Evolutionary conservation across 1,140 invertebrate species (phyloP).

Genomic region (Temnothorax longispinosus): DNA sequence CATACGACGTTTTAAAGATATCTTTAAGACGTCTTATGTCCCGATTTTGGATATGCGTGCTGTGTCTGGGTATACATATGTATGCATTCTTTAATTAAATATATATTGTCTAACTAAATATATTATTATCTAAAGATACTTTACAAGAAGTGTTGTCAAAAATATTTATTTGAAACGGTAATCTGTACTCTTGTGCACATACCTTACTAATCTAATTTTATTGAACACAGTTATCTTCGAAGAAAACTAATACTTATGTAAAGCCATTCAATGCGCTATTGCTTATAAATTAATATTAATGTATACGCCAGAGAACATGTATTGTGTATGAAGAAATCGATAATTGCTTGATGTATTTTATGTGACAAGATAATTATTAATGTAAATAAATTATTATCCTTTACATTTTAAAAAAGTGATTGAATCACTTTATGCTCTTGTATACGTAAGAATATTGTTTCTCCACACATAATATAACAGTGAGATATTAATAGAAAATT

Average conservation of each 20-base stretch:
- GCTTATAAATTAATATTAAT: constrained; percentile 16
- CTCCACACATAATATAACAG: constrained; percentile 1
- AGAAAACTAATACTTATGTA: constrained; percentile 55
- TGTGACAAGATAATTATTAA: background rate
- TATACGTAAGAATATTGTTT: background rate
- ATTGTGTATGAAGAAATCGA: constrained; percentile 6
- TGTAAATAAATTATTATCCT: background rate
- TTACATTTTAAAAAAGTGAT: background rate
- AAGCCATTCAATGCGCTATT: background rate
- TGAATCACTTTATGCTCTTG: background rate
- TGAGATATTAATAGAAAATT: background rate
- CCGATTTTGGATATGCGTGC: no score
- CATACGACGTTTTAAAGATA: no score
- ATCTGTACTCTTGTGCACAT: constrained; percentile 57
- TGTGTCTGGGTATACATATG: no score
- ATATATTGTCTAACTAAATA: background rate
- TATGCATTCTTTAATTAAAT: no score
- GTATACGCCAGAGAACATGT: constrained; percentile 2
- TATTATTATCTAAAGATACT: constrained; percentile 16
- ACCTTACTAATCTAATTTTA: constrained; percentile 1
- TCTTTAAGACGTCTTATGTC: no score
- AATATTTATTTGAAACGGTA: constrained; percentile 75
- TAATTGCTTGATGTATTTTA: background rate
- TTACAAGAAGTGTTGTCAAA: constrained; percentile 53
- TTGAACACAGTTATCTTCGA: constrained; percentile 55